A percentile compares a stretch with the other conserved stretches of the same genome.
Conservation (phyloP, 2,113 vertebrate genomes). For the Hyperoodon ampullatus region DNA sequence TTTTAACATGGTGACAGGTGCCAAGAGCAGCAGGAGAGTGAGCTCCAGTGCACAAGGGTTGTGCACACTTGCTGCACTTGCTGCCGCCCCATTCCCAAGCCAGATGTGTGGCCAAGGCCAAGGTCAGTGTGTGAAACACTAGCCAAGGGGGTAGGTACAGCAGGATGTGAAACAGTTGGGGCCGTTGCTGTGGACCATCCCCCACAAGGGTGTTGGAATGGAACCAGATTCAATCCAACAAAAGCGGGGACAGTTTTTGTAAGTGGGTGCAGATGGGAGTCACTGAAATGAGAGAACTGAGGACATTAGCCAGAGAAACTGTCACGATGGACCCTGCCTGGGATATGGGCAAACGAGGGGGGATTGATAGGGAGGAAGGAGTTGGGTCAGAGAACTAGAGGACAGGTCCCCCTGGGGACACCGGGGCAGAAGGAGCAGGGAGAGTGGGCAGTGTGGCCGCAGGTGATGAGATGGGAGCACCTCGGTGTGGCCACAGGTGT, state of each 20-base stretch:
- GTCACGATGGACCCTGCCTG: neutral
- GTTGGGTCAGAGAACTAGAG: neutral
- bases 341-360: neutral
- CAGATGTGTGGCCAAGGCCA: neutral
- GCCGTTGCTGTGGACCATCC: neutral
- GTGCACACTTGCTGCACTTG: neutral
- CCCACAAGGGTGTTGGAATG: neutral
- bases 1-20: neutral
- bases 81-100: neutral
- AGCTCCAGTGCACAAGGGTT: neutral
- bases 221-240: neutral
- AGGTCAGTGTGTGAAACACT: neutral
- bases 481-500: neutral
- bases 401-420: neutral
- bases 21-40: neutral
- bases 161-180: neutral
- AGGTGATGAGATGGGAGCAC: neutral
- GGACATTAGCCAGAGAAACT: neutral
- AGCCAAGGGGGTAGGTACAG: neutral
- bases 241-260: neutral
- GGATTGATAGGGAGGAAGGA: neutral
- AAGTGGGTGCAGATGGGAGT: neutral
- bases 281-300: neutral
- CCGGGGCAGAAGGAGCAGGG: neutral
- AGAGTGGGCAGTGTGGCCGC: neutral